Evolutionary conservation across 2,113 vertebrate genomes (phyloP).

Genomic region (Sciurus niger): DNA sequence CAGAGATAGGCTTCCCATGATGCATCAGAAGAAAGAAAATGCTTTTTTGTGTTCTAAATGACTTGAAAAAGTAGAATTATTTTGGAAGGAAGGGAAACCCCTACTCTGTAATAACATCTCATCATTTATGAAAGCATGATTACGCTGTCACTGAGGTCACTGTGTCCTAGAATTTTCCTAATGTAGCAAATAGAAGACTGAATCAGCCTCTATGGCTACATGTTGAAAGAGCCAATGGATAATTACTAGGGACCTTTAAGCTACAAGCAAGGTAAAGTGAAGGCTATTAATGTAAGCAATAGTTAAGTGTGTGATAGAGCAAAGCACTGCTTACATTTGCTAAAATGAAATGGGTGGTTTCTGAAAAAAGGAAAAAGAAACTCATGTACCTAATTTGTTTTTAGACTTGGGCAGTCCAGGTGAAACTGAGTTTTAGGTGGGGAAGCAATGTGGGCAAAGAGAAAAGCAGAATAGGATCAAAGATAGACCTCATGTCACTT

Average conservation of each 20-base stretch:
- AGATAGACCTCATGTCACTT: neutral
- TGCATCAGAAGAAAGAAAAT: neutral
- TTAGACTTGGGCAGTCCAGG: neutral
- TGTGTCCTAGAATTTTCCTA: constrained; percentile 76
- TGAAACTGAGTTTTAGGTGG: neutral
- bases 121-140: constrained; percentile 33
- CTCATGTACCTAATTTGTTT: neutral
- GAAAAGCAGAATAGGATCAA: neutral
- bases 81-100: constrained; percentile 42
- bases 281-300: constrained; percentile 43
- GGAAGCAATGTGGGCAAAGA: neutral
- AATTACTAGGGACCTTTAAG: constrained; percentile 77
- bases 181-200: constrained; percentile 63
- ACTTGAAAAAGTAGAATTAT: constrained; percentile 62
- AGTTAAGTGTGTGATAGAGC: constrained; percentile 69
- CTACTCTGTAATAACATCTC: neutral
- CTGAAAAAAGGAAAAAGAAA: constrained; percentile 41
- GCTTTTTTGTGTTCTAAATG: constrained; percentile 5
- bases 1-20: constrained; percentile 72
- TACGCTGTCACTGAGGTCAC: constrained; percentile 74
- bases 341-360: constrained; percentile 40
- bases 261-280: constrained; percentile 49
- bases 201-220: constrained; percentile 39
- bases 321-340: constrained; percentile 66
- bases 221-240: constrained; percentile 77